Conservation (phyloP, 1,140 invertebrate genomes). For the Drusus annulatus region DNA sequence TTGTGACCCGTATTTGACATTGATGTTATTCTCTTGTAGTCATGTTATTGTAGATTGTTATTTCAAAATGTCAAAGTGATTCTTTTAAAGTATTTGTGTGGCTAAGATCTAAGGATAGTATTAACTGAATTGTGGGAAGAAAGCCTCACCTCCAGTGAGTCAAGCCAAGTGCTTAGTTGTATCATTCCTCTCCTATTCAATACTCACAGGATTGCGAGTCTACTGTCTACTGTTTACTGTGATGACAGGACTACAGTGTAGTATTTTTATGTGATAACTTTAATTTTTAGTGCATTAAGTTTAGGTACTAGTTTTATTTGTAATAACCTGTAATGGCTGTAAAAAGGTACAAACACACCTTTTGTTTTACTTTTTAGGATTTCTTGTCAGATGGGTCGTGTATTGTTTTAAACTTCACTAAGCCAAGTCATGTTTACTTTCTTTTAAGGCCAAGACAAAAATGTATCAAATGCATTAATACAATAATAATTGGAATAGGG, state of each 20-base stretch:
- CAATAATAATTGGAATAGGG: no score
- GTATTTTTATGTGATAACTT: slow-evolving; percentile 59
- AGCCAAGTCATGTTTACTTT: background rate
- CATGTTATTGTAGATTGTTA: slow-evolving; percentile 41
- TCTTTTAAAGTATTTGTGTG: slow-evolving; percentile 19
- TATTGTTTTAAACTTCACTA: background rate
- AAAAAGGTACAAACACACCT: slow-evolving; percentile 46
- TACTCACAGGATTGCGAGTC: slow-evolving; percentile 1
- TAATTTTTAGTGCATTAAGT: slow-evolving; percentile 56
- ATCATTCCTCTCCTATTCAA: background rate
- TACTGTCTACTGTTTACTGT: background rate
- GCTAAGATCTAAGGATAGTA: background rate
- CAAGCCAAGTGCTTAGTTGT: background rate
- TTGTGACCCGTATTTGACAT: background rate
- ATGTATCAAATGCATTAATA: no score
- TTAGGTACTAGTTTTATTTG: slow-evolving; percentile 47
- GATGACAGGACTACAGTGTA: slow-evolving; percentile 47
- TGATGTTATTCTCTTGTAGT: slow-evolving; percentile 39
- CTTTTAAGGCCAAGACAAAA: no score
- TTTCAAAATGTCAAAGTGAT: slow-evolving; percentile 13
- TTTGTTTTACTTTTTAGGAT: slow-evolving; percentile 29
- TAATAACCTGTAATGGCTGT: slow-evolving; percentile 45
- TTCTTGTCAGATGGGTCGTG: slow-evolving; percentile 11
- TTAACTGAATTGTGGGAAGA: background rate
- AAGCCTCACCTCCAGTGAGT: background rate